These are phyloP conservation scores for Ips typographus DNA, from an alignment of 1,140 invertebrate species.

Conservation along the genomic window DNA sequence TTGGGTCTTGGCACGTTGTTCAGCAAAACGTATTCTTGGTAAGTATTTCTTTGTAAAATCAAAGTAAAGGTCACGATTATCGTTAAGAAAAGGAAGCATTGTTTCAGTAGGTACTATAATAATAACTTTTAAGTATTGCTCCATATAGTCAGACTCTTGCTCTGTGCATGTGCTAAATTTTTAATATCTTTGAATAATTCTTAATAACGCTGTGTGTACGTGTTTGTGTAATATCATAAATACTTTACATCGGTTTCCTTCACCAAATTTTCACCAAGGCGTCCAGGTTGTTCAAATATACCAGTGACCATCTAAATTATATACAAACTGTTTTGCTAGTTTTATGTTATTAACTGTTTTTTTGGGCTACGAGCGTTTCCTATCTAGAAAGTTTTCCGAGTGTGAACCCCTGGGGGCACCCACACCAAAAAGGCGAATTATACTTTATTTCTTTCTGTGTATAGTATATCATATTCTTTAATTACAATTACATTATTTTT, in stretches of 20 bases:
- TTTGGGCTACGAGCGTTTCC: conserved; percentile 38
- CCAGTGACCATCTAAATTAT: conserved; percentile 23
- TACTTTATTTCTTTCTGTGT: conserved; percentile 40
- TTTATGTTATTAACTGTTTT: conserved; percentile 28
- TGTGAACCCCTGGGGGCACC: neutral
- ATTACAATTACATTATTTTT: conserved; percentile 46
- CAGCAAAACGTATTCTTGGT: neutral
- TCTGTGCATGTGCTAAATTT: conserved; percentile 51
- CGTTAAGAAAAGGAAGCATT: conserved; percentile 16
- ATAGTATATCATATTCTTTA: conserved; percentile 37
- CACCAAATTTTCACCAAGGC: neutral
- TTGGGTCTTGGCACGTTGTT: neutral
- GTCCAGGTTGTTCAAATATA: neutral
- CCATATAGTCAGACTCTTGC: conserved; percentile 50
- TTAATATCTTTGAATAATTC: conserved; percentile 23
- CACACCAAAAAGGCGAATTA: conserved; percentile 30
- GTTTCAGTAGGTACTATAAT: conserved; percentile 25
- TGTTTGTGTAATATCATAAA: conserved; percentile 40
- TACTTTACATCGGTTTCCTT: conserved; percentile 23
- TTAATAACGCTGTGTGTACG: conserved; percentile 43
- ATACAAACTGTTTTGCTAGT: conserved; percentile 35
- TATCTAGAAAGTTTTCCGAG: too few species aligned
- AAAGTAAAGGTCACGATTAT: neutral
- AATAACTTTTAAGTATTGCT: conserved; percentile 45
- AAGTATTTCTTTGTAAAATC: neutral